Percentiles rank a stretch among this genome's conserved stretches.
phyloP scores from a whole-genome alignment of 2,888 invertebrate genomes.

The Agrochola litura region DNA sequence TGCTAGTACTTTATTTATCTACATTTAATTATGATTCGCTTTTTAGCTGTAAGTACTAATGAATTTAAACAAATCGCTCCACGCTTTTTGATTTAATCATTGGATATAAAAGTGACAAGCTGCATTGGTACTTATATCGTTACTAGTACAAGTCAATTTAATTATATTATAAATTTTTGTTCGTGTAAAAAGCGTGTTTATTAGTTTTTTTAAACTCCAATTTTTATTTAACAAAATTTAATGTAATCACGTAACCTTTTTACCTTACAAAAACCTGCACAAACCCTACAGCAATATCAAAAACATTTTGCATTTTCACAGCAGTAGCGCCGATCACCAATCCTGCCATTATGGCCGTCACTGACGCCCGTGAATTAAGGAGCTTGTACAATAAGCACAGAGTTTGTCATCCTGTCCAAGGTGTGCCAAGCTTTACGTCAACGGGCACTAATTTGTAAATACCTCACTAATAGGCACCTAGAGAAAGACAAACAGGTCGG shows the following conservation, averaged over 20 bases:
- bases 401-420: conserved; percentile 63
- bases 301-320: conserved; percentile 35
- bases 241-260: background rate
- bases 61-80: too few species aligned
- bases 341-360: conserved; percentile 54
- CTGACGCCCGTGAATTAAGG: conserved; percentile 62
- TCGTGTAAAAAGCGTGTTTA: too few species aligned
- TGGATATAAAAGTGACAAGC: too few species aligned
- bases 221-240: too few species aligned
- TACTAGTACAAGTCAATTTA: too few species aligned
- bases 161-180: too few species aligned
- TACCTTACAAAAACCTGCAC: background rate
- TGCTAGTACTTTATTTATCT: background rate
- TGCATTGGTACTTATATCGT: too few species aligned
- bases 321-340: conserved; percentile 26
- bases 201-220: too few species aligned
- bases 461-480: conserved; percentile 41
- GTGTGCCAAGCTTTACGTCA: conserved; percentile 31
- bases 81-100: too few species aligned
- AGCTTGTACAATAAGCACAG: conserved; percentile 55
- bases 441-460: conserved; percentile 23
- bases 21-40: background rate
- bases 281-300: background rate
- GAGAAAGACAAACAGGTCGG: conserved; percentile 43
- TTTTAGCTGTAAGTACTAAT: too few species aligned